Percentiles rank a stretch among this genome's conserved stretches.
phyloP scores from a whole-genome alignment of 2,113 vertebrate genomes.

The Eonycteris spelaea region DNA sequence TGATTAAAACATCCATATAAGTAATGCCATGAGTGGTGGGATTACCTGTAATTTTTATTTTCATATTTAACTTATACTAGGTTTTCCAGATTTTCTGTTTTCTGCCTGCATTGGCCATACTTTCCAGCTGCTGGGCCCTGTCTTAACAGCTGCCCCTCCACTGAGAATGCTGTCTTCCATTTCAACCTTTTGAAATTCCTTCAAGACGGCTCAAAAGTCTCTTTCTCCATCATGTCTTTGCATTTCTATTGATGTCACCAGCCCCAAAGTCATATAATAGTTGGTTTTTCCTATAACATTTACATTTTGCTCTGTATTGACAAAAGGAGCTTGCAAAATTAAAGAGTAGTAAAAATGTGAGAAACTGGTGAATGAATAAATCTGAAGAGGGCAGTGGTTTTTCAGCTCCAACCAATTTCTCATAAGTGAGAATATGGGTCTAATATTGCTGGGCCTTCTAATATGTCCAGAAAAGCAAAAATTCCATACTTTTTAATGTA shows the following conservation, averaged over 20 bases:
- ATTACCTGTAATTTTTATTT: constrained; percentile 26
- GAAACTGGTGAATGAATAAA: not conserved
- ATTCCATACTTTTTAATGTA: not conserved
- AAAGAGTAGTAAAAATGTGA: not conserved
- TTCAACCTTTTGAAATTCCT: not conserved
- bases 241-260: not conserved
- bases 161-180: not conserved
- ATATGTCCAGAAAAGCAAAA: not conserved
- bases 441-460: not conserved
- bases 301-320: not conserved
- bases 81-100: not conserved
- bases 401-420: not conserved
- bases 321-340: not conserved
- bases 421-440: not conserved
- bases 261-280: not conserved
- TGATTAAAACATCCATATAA: not conserved
- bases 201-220: not conserved
- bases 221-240: not conserved
- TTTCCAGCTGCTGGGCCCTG: not conserved
- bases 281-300: not conserved
- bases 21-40: not conserved
- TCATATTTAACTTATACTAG: not conserved
- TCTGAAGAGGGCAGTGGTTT: not conserved
- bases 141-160: not conserved
- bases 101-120: not conserved